Evolutionary conservation across 2,113 vertebrate genomes (phyloP), one percentile per base, ranked within the genome.

Genomic region (Antennarius striatus): DNA sequence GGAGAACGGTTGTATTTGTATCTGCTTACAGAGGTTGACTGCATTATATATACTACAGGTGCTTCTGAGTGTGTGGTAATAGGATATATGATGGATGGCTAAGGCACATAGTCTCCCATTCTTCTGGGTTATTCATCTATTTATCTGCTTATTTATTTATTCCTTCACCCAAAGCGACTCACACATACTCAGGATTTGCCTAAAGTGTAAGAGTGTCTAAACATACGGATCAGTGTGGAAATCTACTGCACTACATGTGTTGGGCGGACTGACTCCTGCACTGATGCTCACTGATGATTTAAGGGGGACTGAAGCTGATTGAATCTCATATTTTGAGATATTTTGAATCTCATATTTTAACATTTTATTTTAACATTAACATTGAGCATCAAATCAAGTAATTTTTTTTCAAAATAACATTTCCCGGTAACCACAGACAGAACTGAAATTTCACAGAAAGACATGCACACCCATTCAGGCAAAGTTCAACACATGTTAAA

Each of bases 31-130:
- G 80, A 88, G 82, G 86, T 83, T 83, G 87, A 89, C 86, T 89
- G 82, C 81, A 90, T 91, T 89, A 90, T 89, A 90, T 84, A 90
- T 88, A 87, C 77, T 86, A 79, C 85, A 79, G 82, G 77, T 82
- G 80, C 84, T 57, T 73, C 79, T 81, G 80, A 84, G 73, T 87
- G 86, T 58, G 83, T 85, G 78, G 88, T 93, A 91, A 92, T 90
- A 86, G 89, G 89, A 91, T 84, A 63, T 78, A 87, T 92, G 91
- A 94, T 94, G 90, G 91, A 94, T 93, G 82, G 83, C 87, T 87
- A 79, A 73, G 65, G 66, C 59, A 28, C 75, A 65, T 62, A 45
- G 75, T 79, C 81, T 77, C 73, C 81, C 70, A 83, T 90, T 84
- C 83, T 72, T 87, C 83, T 88, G 81, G 77, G 90, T 87, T 86